These are phyloP conservation scores for Andrena camellia DNA, from an alignment of 2,888 invertebrate genomes.

Conservation along the genomic window DNA sequence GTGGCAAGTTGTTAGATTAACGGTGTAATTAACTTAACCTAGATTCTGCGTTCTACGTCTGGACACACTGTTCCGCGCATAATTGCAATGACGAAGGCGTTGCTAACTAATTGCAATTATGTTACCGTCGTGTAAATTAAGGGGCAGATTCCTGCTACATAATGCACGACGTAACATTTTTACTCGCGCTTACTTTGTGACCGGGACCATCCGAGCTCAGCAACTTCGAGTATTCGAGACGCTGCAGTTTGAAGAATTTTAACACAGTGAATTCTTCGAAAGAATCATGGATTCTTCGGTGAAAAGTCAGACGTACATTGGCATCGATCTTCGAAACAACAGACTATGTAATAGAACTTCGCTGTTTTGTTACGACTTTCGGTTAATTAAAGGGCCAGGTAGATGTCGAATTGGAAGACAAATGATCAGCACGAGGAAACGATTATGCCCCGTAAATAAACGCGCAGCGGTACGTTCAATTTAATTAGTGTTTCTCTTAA, in stretches of 20 bases:
- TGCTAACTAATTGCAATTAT: slow-evolving; percentile 56
- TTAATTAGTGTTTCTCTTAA: slow-evolving; percentile 49
- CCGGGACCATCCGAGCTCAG: neutral
- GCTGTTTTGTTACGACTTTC: neutral
- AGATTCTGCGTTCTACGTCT: slow-evolving; percentile 22
- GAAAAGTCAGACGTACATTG: neutral
- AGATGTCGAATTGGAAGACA: slow-evolving; percentile 3
- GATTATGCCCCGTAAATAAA: slow-evolving; percentile 22
- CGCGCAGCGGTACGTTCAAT: slow-evolving; percentile 6
- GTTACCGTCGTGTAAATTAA: slow-evolving; percentile 34
- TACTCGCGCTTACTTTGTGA: slow-evolving; percentile 2
- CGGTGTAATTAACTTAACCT: slow-evolving; percentile 50
- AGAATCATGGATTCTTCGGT: no score
- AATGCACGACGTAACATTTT: slow-evolving; percentile 4
- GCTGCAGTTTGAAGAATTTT: neutral
- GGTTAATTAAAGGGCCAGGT: neutral
- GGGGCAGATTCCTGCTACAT: slow-evolving; percentile 21
- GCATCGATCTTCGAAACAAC: neutral
- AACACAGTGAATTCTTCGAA: neutral
- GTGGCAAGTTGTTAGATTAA: slow-evolving; percentile 55
- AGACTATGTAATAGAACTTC: neutral
- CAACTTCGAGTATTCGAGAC: neutral
- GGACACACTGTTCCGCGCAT: slow-evolving; percentile 28
- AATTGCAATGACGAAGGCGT: slow-evolving; percentile 35
- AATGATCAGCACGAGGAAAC: slow-evolving; percentile 4